These are phyloP conservation scores for Tadarida brasiliensis DNA, from an alignment of 2,797 vertebrate species.

Conservation along the genomic window DNA sequence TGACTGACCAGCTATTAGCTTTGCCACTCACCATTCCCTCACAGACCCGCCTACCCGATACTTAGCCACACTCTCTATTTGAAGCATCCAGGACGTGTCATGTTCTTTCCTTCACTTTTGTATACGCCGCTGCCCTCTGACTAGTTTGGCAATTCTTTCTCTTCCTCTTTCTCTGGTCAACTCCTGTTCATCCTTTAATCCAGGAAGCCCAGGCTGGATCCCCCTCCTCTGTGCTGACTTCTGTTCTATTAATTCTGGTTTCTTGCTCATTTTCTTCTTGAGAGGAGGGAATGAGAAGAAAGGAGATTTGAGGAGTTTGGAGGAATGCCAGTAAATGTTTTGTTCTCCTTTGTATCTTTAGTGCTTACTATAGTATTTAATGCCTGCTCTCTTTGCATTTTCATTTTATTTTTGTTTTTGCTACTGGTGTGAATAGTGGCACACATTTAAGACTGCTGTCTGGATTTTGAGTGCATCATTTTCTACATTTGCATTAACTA, in stretches of 20 bases:
- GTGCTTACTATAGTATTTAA: background rate
- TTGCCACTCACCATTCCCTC: background rate
- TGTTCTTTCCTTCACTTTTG: background rate
- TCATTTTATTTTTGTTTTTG: conserved; percentile 35
- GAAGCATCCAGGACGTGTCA: background rate
- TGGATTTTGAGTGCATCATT: background rate
- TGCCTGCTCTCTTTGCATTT: background rate
- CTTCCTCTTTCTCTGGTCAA: background rate
- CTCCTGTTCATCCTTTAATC: background rate
- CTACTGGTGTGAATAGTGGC: background rate
- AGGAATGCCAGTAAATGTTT: background rate
- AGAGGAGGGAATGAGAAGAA: background rate
- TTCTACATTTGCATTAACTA: conserved; percentile 6
- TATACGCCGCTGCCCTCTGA: background rate
- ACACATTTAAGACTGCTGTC: background rate
- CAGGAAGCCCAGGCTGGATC: background rate
- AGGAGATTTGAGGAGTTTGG: background rate
- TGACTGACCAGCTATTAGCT: background rate
- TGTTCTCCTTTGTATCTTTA: background rate
- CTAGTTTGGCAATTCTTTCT: background rate
- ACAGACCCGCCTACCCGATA: background rate
- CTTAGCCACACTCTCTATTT: background rate
- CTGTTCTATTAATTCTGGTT: background rate
- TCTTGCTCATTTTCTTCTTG: background rate
- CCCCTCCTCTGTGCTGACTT: background rate